Base-by-base conservation (phyloP, 2,797 vertebrate species). In the Octomys mimax region DNA sequence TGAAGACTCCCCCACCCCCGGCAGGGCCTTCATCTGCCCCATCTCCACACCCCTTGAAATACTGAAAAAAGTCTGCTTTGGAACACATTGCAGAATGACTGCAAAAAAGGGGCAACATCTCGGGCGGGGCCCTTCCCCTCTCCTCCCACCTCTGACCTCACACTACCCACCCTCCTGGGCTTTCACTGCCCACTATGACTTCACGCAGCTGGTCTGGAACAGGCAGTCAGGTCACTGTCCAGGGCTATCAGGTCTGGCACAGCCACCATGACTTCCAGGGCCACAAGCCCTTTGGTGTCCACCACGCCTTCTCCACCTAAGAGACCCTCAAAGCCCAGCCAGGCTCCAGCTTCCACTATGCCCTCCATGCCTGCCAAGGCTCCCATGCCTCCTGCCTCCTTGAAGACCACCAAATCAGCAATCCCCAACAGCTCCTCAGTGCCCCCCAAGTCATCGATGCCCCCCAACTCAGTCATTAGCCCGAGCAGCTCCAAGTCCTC, bases 281-380 rank as follows among this genome's bases (percentile, higher is more conserved):
- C 61, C 88, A 75, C 42, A 28, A 89, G 96, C 81, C 96, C 89
- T 89, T 92, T 90, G 21, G 75, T 0, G 1, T 78, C 93, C 75
- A 95, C 87, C 96, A 97, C 94, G 97, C 84, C 95, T 75, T 96
- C 95, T 96, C 97, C 95, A 86, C 93, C 93, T 64, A 89, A 49
- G 9, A 93, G 83, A 91, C 11, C 97, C 89, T 84, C 91, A 10
- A 92, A 96, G 94, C 68, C 73, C 64, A 62, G 87, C 89, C 75
- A 16, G n/a, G 75, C 92, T 75, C 78, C 10, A 0, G 78, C 62
- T 6, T 59, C 94, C 89, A 88, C 91, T 5, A 80, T 87, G 77
- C 71, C 92, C n/a, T 86, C 94, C 0, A 42, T 36, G 93, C 87
- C 94, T 42, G 6, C 83, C 5, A 54, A 0, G 0, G 80, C 88